These are phyloP conservation scores for Criorhina ranunculi DNA, from an alignment of 2,888 invertebrate genomes.

Conservation along the genomic window DNA sequence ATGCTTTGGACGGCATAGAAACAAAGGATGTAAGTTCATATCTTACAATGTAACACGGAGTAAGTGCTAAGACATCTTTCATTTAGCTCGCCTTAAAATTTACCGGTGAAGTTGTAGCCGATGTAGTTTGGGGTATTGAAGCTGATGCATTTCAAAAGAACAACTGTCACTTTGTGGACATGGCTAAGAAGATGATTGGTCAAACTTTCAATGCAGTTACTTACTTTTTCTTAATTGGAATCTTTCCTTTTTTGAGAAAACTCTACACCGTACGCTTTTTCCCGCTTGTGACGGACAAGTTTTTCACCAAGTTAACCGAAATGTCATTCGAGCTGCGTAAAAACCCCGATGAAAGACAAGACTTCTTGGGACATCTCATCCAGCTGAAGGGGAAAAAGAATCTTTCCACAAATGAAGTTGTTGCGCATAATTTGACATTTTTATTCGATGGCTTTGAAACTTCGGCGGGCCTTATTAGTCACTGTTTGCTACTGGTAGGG, in stretches of 20 bases:
- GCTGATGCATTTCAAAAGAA: conserved; percentile 78
- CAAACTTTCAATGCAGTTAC: conserved; percentile 70
- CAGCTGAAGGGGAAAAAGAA: conserved; percentile 77
- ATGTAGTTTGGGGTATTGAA: conserved; percentile 82
- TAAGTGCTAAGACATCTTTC: neutral
- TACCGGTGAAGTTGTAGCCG: conserved; percentile 80
- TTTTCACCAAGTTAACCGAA: conserved; percentile 69
- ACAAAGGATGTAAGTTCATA: conserved; percentile 79
- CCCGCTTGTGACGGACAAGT: conserved; percentile 54
- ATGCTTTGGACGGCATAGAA: conserved; percentile 77
- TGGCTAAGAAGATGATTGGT: conserved; percentile 68
- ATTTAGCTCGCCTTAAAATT: conserved; percentile 80
- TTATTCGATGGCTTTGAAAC: conserved; percentile 81
- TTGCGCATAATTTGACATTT: conserved; percentile 79
- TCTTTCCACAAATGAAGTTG: conserved; percentile 77
- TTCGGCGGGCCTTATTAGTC: conserved; percentile 78
- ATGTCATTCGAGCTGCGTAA: neutral
- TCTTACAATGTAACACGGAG: neutral
- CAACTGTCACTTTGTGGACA: conserved; percentile 60
- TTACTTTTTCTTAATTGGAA: conserved; percentile 66
- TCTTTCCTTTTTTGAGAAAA: conserved; percentile 75
- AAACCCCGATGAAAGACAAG: conserved; percentile 58
- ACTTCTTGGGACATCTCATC: conserved; percentile 77
- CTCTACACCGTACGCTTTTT: conserved; percentile 66
- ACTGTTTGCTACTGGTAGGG: conserved; percentile 78